Evolutionary conservation across 2,888 invertebrate species (phyloP).

Genomic region (Psylliodes chrysocephalus): DNA sequence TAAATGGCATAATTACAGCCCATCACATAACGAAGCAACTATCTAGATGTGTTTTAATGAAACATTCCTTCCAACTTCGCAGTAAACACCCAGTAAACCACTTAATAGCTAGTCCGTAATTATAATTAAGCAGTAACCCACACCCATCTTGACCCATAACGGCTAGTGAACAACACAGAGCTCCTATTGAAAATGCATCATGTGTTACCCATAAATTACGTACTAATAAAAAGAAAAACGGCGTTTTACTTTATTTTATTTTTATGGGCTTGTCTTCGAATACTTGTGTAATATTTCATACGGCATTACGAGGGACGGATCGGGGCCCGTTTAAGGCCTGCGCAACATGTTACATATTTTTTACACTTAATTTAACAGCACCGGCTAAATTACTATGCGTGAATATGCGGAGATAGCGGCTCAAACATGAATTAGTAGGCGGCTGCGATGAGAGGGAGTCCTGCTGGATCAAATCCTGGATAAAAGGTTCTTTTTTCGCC

Average conservation of each 20-base stretch:
- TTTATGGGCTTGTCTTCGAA: conserved; percentile 27
- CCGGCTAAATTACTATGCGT: conserved; percentile 14
- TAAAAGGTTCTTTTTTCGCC: too few relatives aligned
- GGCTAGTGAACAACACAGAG: conserved; percentile 9
- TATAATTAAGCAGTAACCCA: not conserved
- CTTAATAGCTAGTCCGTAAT: not conserved
- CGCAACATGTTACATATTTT: conserved; percentile 28
- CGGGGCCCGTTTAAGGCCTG: conserved; percentile 12
- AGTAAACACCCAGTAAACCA: too few relatives aligned
- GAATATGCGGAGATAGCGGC: conserved; percentile 14
- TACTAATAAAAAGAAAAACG: conserved; percentile 2
- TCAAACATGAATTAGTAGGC: conserved; percentile 17
- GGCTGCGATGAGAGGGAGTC: too few relatives aligned
- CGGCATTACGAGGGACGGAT: conserved; percentile 12
- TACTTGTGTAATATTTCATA: conserved; percentile 22
- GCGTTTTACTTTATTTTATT: conserved; percentile 23
- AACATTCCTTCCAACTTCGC: too few relatives aligned
- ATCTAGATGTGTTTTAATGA: too few relatives aligned
- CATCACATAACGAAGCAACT: too few relatives aligned
- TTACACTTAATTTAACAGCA: conserved; percentile 28
- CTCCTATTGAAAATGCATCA: conserved; percentile 24
- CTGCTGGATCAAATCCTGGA: too few relatives aligned
- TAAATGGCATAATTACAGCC: too few relatives aligned
- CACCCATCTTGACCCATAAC: conserved; percentile 18
- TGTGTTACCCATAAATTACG: conserved; percentile 18